A percentile compares a stretch with the other conserved stretches of the same genome.
These are phyloP conservation scores for Nebria ingens DNA, from an alignment of 1,140 invertebrate genomes.

Conservation along the genomic window DNA sequence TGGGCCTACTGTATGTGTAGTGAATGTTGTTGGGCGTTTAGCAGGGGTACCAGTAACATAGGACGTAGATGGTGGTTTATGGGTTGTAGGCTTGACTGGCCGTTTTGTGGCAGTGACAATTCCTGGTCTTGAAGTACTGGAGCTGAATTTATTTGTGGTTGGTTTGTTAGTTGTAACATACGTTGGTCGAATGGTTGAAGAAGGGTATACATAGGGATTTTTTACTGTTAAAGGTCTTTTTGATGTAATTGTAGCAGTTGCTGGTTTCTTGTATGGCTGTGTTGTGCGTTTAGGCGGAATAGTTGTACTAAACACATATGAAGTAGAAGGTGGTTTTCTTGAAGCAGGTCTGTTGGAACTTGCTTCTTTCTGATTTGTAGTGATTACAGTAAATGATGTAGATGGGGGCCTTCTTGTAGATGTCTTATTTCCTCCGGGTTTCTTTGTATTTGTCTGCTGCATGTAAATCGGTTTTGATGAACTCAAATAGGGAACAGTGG, in stretches of 20 bases:
- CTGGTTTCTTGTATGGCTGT: constrained; percentile 12
- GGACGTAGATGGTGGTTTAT: constrained; percentile 14
- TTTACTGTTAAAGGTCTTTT: constrained; percentile 19
- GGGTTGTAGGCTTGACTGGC: constrained; percentile 19
- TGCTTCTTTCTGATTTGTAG: constrained; percentile 14
- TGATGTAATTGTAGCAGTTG: constrained; percentile 15
- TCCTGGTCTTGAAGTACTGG: background rate
- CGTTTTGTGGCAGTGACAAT: constrained; percentile 26
- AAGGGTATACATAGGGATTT: background rate
- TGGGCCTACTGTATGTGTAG: constrained; percentile 20
- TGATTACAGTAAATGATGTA: constrained; percentile 1
- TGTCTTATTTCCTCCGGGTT: background rate
- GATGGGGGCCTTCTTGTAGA: background rate
- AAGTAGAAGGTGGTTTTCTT: constrained; percentile 25
- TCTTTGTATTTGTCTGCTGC: constrained; percentile 3
- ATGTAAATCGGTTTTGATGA: constrained; percentile 4
- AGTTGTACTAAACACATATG: constrained; percentile 21
- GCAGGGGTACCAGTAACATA: constrained; percentile 23
- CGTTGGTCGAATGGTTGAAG: constrained; percentile 15
- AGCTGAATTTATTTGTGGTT: constrained; percentile 26
- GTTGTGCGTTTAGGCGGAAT: background rate
- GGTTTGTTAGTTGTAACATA: constrained; percentile 28
- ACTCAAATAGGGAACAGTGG: background rate
- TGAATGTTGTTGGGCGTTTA: constrained; percentile 20
- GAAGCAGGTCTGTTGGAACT: constrained; percentile 13